Evolutionary conservation across 2,113 vertebrate species (phyloP), one percentile per base, ranked within the genome.

Genomic region (Lepus timidus): DNA sequence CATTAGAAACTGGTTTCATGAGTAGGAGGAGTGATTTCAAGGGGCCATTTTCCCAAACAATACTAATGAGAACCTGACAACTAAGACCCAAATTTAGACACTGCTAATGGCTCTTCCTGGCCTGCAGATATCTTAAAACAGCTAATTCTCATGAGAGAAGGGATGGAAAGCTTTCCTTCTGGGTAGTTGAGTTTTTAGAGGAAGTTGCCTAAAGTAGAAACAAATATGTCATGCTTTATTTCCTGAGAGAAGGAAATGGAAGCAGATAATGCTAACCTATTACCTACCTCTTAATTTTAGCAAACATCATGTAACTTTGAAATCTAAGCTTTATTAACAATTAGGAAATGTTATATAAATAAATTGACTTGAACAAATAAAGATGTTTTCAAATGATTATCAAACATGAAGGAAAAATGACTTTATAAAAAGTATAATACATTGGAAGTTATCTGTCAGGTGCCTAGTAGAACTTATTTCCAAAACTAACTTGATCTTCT

Each of bases 21-120:
- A 78, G 25, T 9, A 92, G 86, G 9, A 51, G 65, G 58, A 95
- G 73, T 96, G 93, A 75, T 58, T 94, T 96, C 79, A 88, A 96
- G 87, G 97, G 88, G 89, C 31, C 76, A 20, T 97, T 96, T 79
- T 83, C 84, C 51, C 78, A 14, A 27, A 39, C 67, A 82, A 95
- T 61, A 85, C 52, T 96, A 96, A 95, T 92, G 67, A 96, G 80
- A 96, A 84, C 0, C 44, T 91, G 96, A 82, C 88, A 94, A 76
- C 55, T 78, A 36, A 65, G 92, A 88, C 80, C 23, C 91, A 96
- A 51, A 82, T 97, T 98, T 96, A 97, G 94, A 87, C 58, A 0
- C 70, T 51, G 25, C 61, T 87, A 95, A 96, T 94, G 87, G 75
- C 67, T 93, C 65, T 86, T 93, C 73, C 74, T 93, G 75, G 96